phyloP scores from a whole-genome alignment of 2,113 vertebrate species.

The Corydoras sp. region DNA sequence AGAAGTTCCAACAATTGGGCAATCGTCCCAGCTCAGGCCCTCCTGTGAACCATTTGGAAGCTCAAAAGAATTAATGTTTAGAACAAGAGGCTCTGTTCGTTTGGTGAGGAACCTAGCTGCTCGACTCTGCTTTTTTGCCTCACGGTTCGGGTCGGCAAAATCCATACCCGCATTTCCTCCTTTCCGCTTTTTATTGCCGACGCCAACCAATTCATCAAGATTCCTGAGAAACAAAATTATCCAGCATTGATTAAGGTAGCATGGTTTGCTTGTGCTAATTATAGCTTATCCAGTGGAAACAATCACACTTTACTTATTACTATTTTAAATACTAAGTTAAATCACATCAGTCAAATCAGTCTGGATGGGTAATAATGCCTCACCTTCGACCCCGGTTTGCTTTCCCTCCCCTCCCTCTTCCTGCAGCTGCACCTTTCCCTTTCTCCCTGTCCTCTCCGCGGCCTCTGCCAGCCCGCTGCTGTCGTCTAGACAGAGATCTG shows the following conservation, averaged over 20 bases:
- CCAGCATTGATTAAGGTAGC: too few relatives aligned
- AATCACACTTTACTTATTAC: too few relatives aligned
- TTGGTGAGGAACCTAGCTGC: slow-evolving; percentile 85
- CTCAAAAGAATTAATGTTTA: slow-evolving; percentile 74
- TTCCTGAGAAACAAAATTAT: slow-evolving; percentile 46
- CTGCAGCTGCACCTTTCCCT: slow-evolving; percentile 51
- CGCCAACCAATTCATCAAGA: slow-evolving; percentile 57
- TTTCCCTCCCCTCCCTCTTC: slow-evolving; percentile 35
- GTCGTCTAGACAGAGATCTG: slow-evolving; percentile 59
- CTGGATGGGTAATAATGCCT: too few relatives aligned
- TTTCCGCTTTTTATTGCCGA: slow-evolving; percentile 72
- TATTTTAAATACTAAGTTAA: too few relatives aligned
- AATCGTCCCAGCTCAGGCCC: slow-evolving; percentile 82
- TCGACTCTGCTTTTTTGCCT: slow-evolving; percentile 83
- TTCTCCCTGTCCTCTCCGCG: slow-evolving; percentile 64
- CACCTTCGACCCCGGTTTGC: too few relatives aligned
- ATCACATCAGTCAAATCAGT: too few relatives aligned
- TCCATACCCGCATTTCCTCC: slow-evolving; percentile 70
- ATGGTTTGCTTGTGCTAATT: too few relatives aligned
- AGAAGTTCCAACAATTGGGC: slow-evolving; percentile 83
- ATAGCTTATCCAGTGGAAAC: too few relatives aligned
- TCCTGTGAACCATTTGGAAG: slow-evolving; percentile 66
- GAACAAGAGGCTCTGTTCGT: slow-evolving; percentile 79
- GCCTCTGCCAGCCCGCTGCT: slow-evolving; percentile 63
- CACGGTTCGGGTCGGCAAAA: slow-evolving; percentile 80